These are phyloP conservation scores for Sanderia malayensis DNA, from an alignment of 30 jellyfish, hydroid and myxozoan genomes.

Conservation along the genomic window DNA sequence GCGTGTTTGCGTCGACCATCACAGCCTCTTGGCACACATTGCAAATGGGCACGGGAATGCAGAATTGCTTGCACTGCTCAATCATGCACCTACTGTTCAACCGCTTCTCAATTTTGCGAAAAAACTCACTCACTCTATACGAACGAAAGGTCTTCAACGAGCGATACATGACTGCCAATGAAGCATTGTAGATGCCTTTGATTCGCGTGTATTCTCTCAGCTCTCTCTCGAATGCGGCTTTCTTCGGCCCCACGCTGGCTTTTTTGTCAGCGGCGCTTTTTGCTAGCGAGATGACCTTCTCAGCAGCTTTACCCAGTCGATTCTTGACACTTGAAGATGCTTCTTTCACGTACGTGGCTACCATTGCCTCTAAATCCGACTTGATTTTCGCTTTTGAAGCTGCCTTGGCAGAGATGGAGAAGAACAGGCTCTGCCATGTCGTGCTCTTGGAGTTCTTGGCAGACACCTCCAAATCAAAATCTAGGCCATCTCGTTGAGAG, in stretches of 20 bases:
- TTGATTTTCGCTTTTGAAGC: constrained; percentile 4
- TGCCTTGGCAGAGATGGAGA: constrained; percentile 15
- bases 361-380: not conserved
- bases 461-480: constrained; percentile 17
- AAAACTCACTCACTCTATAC: constrained; percentile 37
- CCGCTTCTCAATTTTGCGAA: constrained; percentile 40
- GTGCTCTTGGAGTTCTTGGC: constrained; percentile 19
- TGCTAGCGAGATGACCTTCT: not conserved
- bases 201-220: not conserved
- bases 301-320: constrained; percentile 13
- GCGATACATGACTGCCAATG: constrained; percentile 2
- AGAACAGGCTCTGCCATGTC: constrained; percentile 29
- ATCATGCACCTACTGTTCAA: constrained; percentile 6
- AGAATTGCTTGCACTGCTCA: constrained; percentile 15
- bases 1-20: constrained; percentile 35
- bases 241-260: not conserved
- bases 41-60: constrained; percentile 52
- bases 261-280: not conserved
- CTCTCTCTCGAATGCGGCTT: not conserved
- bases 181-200: constrained; percentile 1
- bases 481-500: not conserved
- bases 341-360: not conserved
- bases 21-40: constrained; percentile 56
- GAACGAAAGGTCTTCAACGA: constrained; percentile 37
- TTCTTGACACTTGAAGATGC: constrained; percentile 9